phyloP scores from a whole-genome alignment of 53 echinoderm and acorn worm genomes.

The Temnopleurus reevesii region DNA sequence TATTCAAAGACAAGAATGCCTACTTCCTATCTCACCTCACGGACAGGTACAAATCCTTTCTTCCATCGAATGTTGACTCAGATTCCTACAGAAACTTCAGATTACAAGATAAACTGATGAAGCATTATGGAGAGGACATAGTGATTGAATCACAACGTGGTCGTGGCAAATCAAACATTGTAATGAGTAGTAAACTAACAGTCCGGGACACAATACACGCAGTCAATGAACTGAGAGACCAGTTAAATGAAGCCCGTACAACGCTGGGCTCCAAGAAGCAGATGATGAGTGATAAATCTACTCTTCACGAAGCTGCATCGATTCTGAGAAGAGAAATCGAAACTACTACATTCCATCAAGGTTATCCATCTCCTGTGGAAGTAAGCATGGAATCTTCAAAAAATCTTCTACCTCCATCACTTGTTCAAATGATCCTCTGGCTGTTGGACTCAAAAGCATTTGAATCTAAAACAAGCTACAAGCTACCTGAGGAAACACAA shows the following conservation, averaged over 20 bases:
- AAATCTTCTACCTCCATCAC: background rate
- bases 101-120: background rate
- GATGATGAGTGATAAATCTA: background rate
- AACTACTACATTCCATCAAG: background rate
- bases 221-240: background rate
- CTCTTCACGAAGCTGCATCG: constrained; percentile 2
- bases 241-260: background rate
- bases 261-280: background rate
- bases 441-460: background rate
- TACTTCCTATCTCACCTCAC: background rate
- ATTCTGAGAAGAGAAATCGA: constrained; percentile 7
- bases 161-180: constrained; percentile 14
- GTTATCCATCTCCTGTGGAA: background rate
- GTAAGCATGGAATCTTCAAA: background rate
- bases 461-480: background rate
- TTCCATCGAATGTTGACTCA: background rate
- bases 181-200: background rate
- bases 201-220: background rate
- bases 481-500: background rate
- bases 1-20: background rate
- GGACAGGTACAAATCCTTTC: background rate
- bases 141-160: background rate
- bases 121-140: constrained; percentile 15
- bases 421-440: background rate
- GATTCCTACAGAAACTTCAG: background rate